Conservation (phyloP, 2,888 invertebrate species). For the Nebria salina region DNA sequence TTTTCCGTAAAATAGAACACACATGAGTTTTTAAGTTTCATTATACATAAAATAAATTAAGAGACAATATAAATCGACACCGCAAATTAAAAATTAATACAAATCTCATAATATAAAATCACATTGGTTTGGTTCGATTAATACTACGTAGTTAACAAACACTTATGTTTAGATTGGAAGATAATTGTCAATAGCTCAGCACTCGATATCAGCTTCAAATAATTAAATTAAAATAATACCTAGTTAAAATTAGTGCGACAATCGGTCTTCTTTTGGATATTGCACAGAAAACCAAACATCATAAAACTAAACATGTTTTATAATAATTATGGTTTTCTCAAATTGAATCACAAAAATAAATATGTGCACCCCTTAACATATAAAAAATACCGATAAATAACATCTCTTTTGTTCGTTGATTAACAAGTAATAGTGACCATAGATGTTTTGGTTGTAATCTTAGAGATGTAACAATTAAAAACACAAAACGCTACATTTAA, state of each 20-base stretch:
- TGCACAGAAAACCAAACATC: conserved; percentile 25
- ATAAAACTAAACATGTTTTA: conserved; percentile 19
- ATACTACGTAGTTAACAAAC: conserved; percentile 27
- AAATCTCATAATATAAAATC: conserved; percentile 47
- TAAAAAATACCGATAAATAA: neutral
- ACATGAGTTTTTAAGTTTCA: neutral
- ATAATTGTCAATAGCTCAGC: conserved; percentile 37
- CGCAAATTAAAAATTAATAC: conserved; percentile 45
- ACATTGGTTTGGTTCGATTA: conserved; percentile 32
- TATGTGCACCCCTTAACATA: neutral
- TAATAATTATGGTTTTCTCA: conserved; percentile 7
- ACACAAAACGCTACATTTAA: conserved; percentile 11
- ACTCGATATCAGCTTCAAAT: conserved; percentile 27
- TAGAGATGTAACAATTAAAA: conserved; percentile 6
- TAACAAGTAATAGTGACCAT: neutral
- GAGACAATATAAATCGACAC: conserved; percentile 14
- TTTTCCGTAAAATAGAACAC: neutral
- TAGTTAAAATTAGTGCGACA: too few relatives aligned
- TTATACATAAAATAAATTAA: neutral
- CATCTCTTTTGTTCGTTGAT: neutral
- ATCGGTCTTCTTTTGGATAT: conserved; percentile 1
- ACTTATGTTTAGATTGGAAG: conserved; percentile 45
- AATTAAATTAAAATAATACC: conserved; percentile 8
- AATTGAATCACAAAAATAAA: conserved; percentile 22
- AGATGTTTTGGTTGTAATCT: neutral